Evolutionary conservation across 2,113 vertebrate genomes (phyloP), one percentile per base, ranked within the genome.

Genomic region (Polypterus senegalus): DNA sequence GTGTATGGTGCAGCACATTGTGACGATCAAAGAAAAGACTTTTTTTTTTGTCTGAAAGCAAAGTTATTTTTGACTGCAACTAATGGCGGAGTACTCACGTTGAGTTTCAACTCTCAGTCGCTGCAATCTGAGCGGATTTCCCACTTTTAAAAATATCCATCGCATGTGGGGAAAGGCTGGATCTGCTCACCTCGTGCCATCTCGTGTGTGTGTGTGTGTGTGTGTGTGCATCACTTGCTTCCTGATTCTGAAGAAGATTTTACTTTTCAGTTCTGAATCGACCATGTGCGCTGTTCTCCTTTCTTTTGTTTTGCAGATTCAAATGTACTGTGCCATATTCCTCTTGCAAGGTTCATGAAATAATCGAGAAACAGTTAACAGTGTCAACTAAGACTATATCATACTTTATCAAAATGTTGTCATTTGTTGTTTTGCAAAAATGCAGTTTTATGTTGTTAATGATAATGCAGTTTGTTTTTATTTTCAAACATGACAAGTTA

Each of bases 401-500:
- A 78, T 78, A 88, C 79, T 87, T 83, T 83, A 86, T 89, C 87
- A 83, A 79, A 90, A 86, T 81, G 70, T 65, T 77, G 71, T 49
- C 71, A 70, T 87, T 54, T 61, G 69, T 89, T 87, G 83, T 80
- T 86, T 85, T 86, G 85, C 83, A 83, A 83, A 88, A 27, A 81
- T 89, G 82, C 81, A 81, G 85, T 88, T 89, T 81, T 88, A 92
- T 81, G 61, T 51, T 51, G 49, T 51, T 63, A 27, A 27, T 62
- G 61, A 51, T 83, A 84, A 87, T 82, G 82, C 72, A 83, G 86
- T 88, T 88, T 27, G 27, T 27, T 88, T 88, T 81, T 89, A 87
- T 87, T 86, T 93, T 93, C 83, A 88, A 92, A 90, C 89, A 91
- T 93, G 91, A 88, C 80, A 88, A 91, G 87, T 94, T 90, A 94